Evolutionary conservation across 2,113 vertebrate genomes (phyloP), one percentile per base, ranked within the genome.

Genomic region (Meriones unguiculatus): DNA sequence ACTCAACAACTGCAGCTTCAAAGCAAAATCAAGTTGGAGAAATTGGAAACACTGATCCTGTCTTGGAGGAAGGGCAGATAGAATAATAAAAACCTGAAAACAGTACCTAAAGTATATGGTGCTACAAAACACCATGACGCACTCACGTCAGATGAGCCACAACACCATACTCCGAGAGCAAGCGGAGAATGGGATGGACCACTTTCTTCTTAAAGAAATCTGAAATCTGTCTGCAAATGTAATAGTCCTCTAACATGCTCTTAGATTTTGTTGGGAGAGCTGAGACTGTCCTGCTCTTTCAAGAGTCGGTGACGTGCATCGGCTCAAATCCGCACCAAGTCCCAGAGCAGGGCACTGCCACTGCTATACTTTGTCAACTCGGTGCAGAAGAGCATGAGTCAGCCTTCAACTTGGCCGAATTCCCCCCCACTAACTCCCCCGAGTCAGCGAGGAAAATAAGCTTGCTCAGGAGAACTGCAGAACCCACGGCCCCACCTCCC

Each of bases 381-480:
- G 93, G 62, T 50, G 54, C 82, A 57, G 64, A 35, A 95, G 82
- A 97, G 82, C 90, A 92, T 85, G 35, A 67, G 52, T 76, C 22
- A 70, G 38, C 38, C 92, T 67, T 87, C 64, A 75, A 76, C 67
- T 78, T 65, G 92, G 73, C 92, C 80, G 11, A 7, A 25, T 57
- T 52, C 73, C 69, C 94, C 94, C 95, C 81, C 57, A 52, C 59
- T 78, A 84, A 92, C 75, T 96, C 73, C 88, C 85, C 75, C 15
- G 62, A 59, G 81, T 73, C 72, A 89, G 77, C 57, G 82, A 94
- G 25, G 89, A 94, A 90, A 90, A 88, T 28, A 62, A 81, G 54
- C 75, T 12, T 28, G 57, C 70, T 89, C 87, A 89, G 73, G 72
- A 95, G 77, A 92, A 95, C 46, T 38, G 81, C 57, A 70, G 41